Conservation (phyloP, 1,140 invertebrate genomes). For the Drosophila pectinifera region DNA sequence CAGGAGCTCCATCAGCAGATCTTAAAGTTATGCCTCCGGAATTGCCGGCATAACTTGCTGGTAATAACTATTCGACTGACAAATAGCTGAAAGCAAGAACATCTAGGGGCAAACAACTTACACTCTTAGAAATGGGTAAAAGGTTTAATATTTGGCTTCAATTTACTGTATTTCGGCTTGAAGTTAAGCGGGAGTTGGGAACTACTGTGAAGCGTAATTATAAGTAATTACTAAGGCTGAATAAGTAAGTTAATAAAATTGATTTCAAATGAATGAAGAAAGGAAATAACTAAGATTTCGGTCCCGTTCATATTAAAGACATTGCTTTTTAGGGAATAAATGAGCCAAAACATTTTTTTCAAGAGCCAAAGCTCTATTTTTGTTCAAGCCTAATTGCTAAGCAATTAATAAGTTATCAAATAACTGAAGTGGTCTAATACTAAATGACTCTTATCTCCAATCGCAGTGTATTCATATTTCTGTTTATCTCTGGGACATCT, state of each 20-base stretch:
- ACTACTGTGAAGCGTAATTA: background rate
- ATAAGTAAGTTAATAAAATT: too few species aligned
- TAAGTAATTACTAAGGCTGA: too few species aligned
- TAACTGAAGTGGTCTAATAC: background rate
- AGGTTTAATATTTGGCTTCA: background rate
- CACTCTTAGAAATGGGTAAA: conserved; percentile 8
- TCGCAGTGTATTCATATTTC: conserved; percentile 29
- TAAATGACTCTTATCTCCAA: conserved; percentile 3
- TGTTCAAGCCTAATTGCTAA: background rate
- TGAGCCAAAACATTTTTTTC: too few species aligned
- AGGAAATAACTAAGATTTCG: background rate
- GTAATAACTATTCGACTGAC: conserved; percentile 20
- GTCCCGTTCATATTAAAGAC: too few species aligned
- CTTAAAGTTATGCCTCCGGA: conserved; percentile 43
- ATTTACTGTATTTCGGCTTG: too few species aligned
- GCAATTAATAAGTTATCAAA: conserved; percentile 1
- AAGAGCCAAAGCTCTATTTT: background rate
- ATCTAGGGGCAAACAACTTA: background rate
- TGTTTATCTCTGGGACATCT: conserved; percentile 30
- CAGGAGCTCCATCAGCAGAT: conserved; percentile 47
- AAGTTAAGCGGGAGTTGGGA: background rate
- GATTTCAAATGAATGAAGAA: too few species aligned
- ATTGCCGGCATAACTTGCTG: conserved; percentile 38
- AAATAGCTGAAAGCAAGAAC: conserved; percentile 22
- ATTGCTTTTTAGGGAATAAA: too few species aligned